Evolutionary conservation across 2,113 vertebrate genomes (phyloP).

Genomic region (Miniopterus natalensis): DNA sequence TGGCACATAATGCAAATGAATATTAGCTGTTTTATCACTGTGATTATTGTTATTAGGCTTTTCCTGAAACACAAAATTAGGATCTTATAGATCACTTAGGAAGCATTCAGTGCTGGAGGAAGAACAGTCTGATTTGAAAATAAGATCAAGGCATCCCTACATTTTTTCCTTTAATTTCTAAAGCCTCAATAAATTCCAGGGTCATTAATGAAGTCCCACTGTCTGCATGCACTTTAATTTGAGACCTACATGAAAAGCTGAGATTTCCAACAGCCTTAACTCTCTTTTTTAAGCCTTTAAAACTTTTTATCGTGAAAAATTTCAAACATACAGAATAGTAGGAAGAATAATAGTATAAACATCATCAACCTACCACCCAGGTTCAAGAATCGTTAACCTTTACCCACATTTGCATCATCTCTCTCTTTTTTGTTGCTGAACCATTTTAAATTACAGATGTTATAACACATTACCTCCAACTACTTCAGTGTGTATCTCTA

Average conservation of each 20-base stretch:
- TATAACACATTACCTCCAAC: background rate
- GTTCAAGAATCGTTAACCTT: background rate
- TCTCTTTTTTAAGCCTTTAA: conserved; percentile 24
- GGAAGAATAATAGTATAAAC: background rate
- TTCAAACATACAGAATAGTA: background rate
- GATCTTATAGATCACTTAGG: background rate
- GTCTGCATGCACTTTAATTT: conserved; percentile 48
- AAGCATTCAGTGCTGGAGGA: conserved; percentile 24
- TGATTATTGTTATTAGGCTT: background rate
- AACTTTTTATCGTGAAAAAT: background rate
- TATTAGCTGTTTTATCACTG: background rate
- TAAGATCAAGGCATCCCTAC: background rate
- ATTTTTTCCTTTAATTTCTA: background rate
- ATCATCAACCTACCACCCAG: background rate
- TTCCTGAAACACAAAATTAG: conserved; percentile 6
- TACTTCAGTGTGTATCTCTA: background rate
- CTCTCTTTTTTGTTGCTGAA: background rate
- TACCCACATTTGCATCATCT: background rate
- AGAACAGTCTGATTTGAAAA: conserved; percentile 48
- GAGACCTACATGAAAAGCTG: conserved; percentile 8
- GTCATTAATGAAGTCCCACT: background rate
- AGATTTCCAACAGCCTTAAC: conserved; percentile 22
- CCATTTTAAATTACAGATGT: conserved; percentile 31
- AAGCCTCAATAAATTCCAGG: background rate
- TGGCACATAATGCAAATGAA: conserved; percentile 4